Evolutionary conservation across 2,113 vertebrate species (phyloP), one percentile per base, ranked within the genome.

Genomic region (Garra rufa): DNA sequence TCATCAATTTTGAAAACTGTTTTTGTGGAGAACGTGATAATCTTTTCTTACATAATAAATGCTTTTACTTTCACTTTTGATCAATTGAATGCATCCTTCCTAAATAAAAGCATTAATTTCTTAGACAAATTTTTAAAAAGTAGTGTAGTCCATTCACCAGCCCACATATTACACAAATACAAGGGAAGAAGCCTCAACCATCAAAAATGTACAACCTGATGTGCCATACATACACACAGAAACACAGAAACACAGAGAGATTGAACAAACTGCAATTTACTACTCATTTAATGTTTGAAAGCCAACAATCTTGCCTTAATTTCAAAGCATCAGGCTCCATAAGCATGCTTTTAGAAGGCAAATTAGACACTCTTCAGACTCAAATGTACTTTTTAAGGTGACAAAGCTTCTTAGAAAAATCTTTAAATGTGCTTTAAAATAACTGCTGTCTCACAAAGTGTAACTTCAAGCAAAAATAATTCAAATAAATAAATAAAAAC

Each of bases 161-260:
- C 19, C 41, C 38, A 65, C 24, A 41, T 41, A 67, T 44, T 1
- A 11, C 4, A 70, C 5, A 61, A 26, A 13, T 26, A 24, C 74
- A 80, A 69, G 21, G 85, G 79, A 13, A 87, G 81, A 87, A 24
- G 44, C 59, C 15, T 82, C 9, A 48, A 15, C 9, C 26, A 78
- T 77, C 65, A 82, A 82, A 50, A 83, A 7, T n/a, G 11, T 17
- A 85, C 24, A 67, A n/a, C 19, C 48, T 85, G n/a, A 89, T 5
- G 30, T 3, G 9, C 15, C 3, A 41, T 30, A 80, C 11, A 63
- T 26, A 67, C 63, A 67, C 15, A 28, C 26, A 71, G 24, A 63
- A 5, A 41, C 44, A 81, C 6, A 85, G 24, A 69, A 9, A 69
- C 1, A 69, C 65, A 69, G 26, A 15, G 30, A 19, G 17, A 67